Evolutionary conservation across 2,797 vertebrate genomes (phyloP), one percentile per base, ranked within the genome.

Genomic region (Coregonus ussuriensis): DNA sequence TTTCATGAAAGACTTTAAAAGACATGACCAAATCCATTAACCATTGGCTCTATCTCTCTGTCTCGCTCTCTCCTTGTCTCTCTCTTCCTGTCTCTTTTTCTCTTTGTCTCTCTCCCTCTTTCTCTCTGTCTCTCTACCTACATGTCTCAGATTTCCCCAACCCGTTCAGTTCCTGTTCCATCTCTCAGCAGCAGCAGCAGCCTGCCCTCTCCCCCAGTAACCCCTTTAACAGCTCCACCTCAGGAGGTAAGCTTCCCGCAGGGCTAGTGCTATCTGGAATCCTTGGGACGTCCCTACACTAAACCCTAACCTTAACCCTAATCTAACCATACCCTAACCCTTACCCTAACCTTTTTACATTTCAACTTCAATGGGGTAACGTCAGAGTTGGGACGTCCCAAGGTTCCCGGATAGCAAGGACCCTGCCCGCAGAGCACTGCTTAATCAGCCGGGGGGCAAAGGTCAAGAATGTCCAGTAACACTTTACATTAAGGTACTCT

Each of bases 191-290:
- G 13, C 52, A 76, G 62, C 52, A 76, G 62, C 95, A 94, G 84
- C 91, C 91, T 4, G 91, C 93, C 71, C 92, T 96, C 83, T 95
- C 96, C 86, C 94, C 95, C 81, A 96, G 96, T 84, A 97, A 97
- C 89, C 96, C 96, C 25, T 97, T 97, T 94, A 95, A 95, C 90
- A 92, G 92, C 85, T 82, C 93, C 75, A 83, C 93, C 75, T 88
- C 90, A 33, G 87, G 94, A 84, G 96, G 96, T 97, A 90, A 95
- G 94, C 3, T 63, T 7, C 59, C 59, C 16, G 0, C 9, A 25
- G 59, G 59, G 7, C 7, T 47, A 47, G 9, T 47, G 41, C 41
- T 3, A 11, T 47, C 9, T 0, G 9, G 41, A 0, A 2, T 47
- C 21, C 41, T 71, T 18, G 14, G 21, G 16, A 53, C 41, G 9